phyloP scores from a whole-genome alignment of 92 coral and sea anemone genomes.

The Palythoa heliodiscus region DNA sequence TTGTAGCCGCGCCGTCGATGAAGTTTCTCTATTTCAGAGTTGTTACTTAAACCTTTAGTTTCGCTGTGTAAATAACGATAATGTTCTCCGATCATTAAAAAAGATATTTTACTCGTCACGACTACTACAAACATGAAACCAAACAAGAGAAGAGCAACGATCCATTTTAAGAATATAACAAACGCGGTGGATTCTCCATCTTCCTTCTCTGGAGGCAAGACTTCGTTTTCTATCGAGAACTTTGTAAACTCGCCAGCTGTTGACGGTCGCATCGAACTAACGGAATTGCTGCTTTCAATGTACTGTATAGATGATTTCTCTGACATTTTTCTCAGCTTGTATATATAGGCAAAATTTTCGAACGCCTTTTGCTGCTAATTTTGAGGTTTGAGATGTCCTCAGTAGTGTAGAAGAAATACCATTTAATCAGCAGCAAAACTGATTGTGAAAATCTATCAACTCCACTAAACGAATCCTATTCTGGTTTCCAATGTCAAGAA shows the following conservation, averaged over 20 bases:
- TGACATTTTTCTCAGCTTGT: neutral
- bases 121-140: slow-evolving; percentile 35
- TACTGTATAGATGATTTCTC: slow-evolving; percentile 13
- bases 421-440: neutral
- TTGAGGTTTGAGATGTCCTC: neutral
- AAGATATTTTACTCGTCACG: slow-evolving; percentile 26
- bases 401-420: neutral
- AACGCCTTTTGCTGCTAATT: neutral
- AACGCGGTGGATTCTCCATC: slow-evolving; percentile 29
- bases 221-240: slow-evolving; percentile 40
- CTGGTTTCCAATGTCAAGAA: neutral
- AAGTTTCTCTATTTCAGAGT: slow-evolving; percentile 7
- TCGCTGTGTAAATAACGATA: slow-evolving; percentile 17
- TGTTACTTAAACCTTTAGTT: slow-evolving; percentile 3
- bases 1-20: slow-evolving; percentile 15
- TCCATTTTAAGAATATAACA: slow-evolving; percentile 32
- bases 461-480: neutral
- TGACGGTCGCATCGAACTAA: slow-evolving; percentile 2
- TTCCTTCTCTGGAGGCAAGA: slow-evolving; percentile 22
- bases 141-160: slow-evolving; percentile 22
- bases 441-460: neutral
- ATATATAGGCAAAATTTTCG: neutral
- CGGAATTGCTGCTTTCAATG: slow-evolving; percentile 1
- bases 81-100: slow-evolving; percentile 34
- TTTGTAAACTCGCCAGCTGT: slow-evolving; percentile 3